These are phyloP conservation scores for Rambutsinella grinnellia DNA, from an alignment of 2,888 invertebrate species.

Conservation along the genomic window DNA sequence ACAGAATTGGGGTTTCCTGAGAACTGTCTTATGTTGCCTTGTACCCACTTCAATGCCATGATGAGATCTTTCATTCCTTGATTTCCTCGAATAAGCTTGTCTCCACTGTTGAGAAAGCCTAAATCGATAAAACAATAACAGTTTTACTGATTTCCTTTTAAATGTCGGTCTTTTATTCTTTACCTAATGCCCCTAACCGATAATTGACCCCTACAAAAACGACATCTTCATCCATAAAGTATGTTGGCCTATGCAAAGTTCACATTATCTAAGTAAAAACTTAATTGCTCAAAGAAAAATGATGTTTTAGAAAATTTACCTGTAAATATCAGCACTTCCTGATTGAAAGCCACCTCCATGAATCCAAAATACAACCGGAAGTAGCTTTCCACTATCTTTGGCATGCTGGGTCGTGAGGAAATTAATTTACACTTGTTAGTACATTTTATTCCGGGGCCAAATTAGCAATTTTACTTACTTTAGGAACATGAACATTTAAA, in stretches of 20 bases:
- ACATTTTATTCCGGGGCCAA: background rate
- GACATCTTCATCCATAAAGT: slow-evolving; percentile 53
- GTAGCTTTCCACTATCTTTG: slow-evolving; percentile 19
- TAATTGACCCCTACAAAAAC: slow-evolving; percentile 52
- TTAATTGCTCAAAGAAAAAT: background rate
- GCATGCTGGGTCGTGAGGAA: too few species aligned
- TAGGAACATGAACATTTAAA: slow-evolving; percentile 48
- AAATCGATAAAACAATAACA: background rate
- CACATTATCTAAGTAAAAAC: background rate
- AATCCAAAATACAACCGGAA: slow-evolving; percentile 54
- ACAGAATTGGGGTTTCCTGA: slow-evolving; percentile 41
- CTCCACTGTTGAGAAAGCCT: slow-evolving; percentile 58
- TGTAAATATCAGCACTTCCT: slow-evolving; percentile 50
- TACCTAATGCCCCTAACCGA: slow-evolving; percentile 50
- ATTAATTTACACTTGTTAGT: background rate
- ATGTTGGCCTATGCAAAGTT: slow-evolving; percentile 44
- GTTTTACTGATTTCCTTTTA: background rate
- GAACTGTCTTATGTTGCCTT: slow-evolving; percentile 47
- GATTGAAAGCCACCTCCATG: slow-evolving; percentile 53
- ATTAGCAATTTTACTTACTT: slow-evolving; percentile 18
- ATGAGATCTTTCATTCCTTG: slow-evolving; percentile 56
- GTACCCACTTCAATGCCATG: slow-evolving; percentile 42
- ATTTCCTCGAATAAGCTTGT: slow-evolving; percentile 45
- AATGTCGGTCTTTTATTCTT: background rate
- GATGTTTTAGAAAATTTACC: too few species aligned